Evolutionary conservation across 2,888 invertebrate genomes (phyloP).

Genomic region (Xestia rhomboidea): DNA sequence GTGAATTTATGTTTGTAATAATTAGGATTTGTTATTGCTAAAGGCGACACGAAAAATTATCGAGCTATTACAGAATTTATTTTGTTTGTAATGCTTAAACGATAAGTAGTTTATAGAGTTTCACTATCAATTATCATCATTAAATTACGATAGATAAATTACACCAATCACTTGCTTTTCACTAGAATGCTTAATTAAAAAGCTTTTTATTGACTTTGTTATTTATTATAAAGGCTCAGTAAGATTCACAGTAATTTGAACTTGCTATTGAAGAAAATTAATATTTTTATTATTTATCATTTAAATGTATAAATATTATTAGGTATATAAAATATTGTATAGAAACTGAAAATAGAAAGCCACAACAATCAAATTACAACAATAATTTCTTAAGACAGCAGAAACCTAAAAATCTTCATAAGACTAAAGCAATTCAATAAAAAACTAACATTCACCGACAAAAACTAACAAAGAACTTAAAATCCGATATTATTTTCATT

Average conservation of each 20-base stretch:
- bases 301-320: too few relatives aligned
- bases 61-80: background rate
- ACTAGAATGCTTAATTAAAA: background rate
- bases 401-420: slow-evolving; percentile 23
- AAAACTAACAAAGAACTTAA: slow-evolving; percentile 56
- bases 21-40: slow-evolving; percentile 15
- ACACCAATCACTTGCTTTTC: background rate
- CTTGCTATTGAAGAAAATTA: background rate
- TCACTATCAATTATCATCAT: too few relatives aligned
- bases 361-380: background rate
- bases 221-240: background rate
- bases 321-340: background rate
- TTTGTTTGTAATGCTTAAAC: background rate
- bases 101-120: too few relatives aligned
- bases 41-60: background rate
- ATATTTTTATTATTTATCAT: too few relatives aligned
- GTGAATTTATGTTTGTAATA: slow-evolving; percentile 34
- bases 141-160: background rate
- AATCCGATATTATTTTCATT: slow-evolving; percentile 62
- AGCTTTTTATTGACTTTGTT: background rate
- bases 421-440: slow-evolving; percentile 35
- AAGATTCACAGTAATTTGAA: too few relatives aligned
- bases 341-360: background rate
- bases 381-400: background rate
- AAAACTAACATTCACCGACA: slow-evolving; percentile 15